phyloP scores from a whole-genome alignment of 2,888 invertebrate species.

The Polyploca ridens region DNA sequence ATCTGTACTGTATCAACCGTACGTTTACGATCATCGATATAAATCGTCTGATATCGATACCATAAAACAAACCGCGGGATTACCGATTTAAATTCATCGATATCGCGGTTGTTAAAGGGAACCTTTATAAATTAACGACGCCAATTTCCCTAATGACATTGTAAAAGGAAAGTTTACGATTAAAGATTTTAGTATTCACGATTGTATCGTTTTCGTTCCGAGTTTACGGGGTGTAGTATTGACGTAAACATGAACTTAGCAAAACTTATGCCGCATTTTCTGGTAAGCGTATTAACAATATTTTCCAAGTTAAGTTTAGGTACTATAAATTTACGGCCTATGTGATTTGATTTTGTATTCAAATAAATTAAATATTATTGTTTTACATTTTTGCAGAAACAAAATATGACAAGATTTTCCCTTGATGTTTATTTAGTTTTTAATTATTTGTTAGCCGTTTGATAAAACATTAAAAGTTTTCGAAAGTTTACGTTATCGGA shows the following conservation, averaged over 20 bases:
- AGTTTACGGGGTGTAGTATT: constrained; percentile 30
- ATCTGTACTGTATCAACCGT: constrained; percentile 58
- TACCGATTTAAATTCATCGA: constrained; percentile 79
- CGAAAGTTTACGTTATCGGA: too few relatives aligned
- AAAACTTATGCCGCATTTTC: constrained; percentile 10
- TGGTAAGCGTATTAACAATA: background rate
- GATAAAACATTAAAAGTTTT: too few relatives aligned
- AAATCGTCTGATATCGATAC: constrained; percentile 71
- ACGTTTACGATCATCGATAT: constrained; percentile 63
- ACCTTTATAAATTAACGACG: constrained; percentile 79
- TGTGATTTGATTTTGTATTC: too few relatives aligned
- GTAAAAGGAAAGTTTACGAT: constrained; percentile 81
- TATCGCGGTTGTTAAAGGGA: constrained; percentile 73
- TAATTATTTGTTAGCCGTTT: too few relatives aligned
- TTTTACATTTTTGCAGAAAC: too few relatives aligned
- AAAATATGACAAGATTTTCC: too few relatives aligned
- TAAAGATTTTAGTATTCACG: constrained; percentile 61
- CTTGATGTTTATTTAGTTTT: too few relatives aligned
- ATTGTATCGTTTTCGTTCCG: constrained; percentile 48
- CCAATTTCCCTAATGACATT: constrained; percentile 83
- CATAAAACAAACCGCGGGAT: constrained; percentile 80
- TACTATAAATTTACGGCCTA: too few relatives aligned
- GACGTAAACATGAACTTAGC: constrained; percentile 27
- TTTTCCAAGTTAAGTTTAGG: too few relatives aligned
- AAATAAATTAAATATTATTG: too few relatives aligned